Percentiles rank a stretch among this genome's conserved stretches.
These are phyloP conservation scores for Cecropterus lyciades DNA, from an alignment of 1,140 invertebrate genomes.

Conservation along the genomic window DNA sequence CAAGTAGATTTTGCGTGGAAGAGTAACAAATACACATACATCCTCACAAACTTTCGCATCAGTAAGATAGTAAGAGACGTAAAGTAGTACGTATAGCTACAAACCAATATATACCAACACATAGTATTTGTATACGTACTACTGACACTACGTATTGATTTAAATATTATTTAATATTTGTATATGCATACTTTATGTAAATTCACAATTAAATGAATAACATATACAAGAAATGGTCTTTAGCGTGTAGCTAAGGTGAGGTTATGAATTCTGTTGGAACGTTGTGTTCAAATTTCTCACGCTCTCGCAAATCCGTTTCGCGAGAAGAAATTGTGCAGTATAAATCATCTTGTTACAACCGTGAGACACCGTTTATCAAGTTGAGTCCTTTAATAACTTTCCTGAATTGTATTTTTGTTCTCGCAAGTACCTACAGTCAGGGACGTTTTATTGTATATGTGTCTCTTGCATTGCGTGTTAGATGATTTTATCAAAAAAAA, in stretches of 20 bases:
- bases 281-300: constrained; percentile 17
- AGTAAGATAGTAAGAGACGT: no score
- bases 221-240: no score
- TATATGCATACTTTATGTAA: neutral
- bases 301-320: constrained; percentile 24
- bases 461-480: neutral
- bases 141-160: no score
- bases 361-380: constrained; percentile 35
- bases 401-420: constrained; percentile 27
- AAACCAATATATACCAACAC: no score
- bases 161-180: no score
- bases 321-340: constrained; percentile 27
- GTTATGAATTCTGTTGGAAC: constrained; percentile 15
- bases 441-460: constrained; percentile 6
- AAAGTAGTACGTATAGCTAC: no score
- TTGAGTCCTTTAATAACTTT: constrained; percentile 34
- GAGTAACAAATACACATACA: no score
- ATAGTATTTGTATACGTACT: no score
- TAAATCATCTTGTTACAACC: constrained; percentile 36
- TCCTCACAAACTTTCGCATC: no score
- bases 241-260: neutral
- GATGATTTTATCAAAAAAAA: no score
- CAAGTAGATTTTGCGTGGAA: no score
- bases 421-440: neutral
- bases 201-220: neutral